Percentiles rank a stretch among this genome's conserved stretches.
phyloP scores from a whole-genome alignment of 2,888 invertebrate genomes.

The Clanis bilineata region DNA sequence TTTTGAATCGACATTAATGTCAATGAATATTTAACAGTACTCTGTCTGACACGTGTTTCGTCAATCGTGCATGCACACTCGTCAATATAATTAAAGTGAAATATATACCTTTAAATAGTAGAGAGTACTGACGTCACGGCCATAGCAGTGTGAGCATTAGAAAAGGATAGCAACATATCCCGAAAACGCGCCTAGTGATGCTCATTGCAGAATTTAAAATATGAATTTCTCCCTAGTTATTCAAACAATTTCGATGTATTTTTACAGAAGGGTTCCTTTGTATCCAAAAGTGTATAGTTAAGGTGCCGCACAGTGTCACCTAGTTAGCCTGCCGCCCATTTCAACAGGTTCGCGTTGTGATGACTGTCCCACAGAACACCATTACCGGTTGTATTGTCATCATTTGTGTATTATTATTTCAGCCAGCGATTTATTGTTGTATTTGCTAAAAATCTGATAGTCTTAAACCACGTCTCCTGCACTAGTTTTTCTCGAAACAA shows the following conservation, averaged over 20 bases:
- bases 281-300: slow-evolving; percentile 16
- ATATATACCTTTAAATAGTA: slow-evolving; percentile 22
- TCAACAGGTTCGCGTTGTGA: slow-evolving; percentile 39
- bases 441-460: not conserved
- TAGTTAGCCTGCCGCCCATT: slow-evolving; percentile 28
- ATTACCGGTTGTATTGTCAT: slow-evolving; percentile 36
- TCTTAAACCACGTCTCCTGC: no score
- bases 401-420: slow-evolving; percentile 31
- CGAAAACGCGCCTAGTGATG: no score
- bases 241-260: no score
- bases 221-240: no score
- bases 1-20: not conserved
- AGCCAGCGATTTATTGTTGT: not conserved
- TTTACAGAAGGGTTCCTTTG: no score
- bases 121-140: no score
- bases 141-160: no score
- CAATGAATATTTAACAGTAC: not conserved
- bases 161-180: no score
- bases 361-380: slow-evolving; percentile 29
- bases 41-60: not conserved
- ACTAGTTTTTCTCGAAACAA: no score
- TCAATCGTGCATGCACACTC: not conserved
- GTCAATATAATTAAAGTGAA: slow-evolving; percentile 21
- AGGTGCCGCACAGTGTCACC: slow-evolving; percentile 24
- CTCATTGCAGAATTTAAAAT: no score